A percentile compares a stretch with the other conserved stretches of the same genome.
These are phyloP conservation scores for Cynodonichthys magdalenae DNA, from an alignment of 2,797 vertebrate genomes.

Conservation along the genomic window DNA sequence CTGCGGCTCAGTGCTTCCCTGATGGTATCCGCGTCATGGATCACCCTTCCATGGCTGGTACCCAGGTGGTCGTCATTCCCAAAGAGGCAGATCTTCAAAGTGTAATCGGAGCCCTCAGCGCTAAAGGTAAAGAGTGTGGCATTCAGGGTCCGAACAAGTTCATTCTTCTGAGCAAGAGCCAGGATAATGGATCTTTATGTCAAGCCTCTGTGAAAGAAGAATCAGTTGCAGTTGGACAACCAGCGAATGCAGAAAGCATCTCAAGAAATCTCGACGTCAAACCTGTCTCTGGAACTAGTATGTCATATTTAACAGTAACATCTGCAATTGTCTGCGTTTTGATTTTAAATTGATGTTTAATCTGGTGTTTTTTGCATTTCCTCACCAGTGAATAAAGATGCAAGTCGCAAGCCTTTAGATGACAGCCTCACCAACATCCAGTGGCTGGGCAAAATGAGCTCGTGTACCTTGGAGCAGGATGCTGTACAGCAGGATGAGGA, in stretches of 20 bases:
- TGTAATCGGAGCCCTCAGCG: constrained; percentile 88
- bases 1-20: constrained; percentile 72
- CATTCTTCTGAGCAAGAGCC: constrained; percentile 86
- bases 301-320: background rate
- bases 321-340: background rate
- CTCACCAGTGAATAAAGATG: constrained; percentile 66
- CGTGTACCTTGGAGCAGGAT: constrained; percentile 73
- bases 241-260: constrained; percentile 11
- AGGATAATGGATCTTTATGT: constrained; percentile 33
- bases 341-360: background rate
- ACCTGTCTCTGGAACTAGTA: constrained; percentile 57
- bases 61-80: constrained; percentile 90
- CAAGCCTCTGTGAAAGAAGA: constrained; percentile 20
- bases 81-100: constrained; percentile 86
- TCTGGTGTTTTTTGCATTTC: background rate
- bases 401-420: constrained; percentile 78
- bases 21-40: constrained; percentile 87
- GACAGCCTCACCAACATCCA: constrained; percentile 92
- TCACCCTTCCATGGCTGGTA: constrained; percentile 88
- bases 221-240: background rate
- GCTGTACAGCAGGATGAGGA: constrained; percentile 81
- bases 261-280: constrained; percentile 45
- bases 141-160: constrained; percentile 90
- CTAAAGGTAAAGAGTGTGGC: constrained; percentile 89
- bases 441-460: constrained; percentile 89